Percentiles rank a stretch among this genome's conserved stretches.
Evolutionary conservation across 1,140 invertebrate genomes (phyloP).

Genomic region (Cydia fagiglandana): DNA sequence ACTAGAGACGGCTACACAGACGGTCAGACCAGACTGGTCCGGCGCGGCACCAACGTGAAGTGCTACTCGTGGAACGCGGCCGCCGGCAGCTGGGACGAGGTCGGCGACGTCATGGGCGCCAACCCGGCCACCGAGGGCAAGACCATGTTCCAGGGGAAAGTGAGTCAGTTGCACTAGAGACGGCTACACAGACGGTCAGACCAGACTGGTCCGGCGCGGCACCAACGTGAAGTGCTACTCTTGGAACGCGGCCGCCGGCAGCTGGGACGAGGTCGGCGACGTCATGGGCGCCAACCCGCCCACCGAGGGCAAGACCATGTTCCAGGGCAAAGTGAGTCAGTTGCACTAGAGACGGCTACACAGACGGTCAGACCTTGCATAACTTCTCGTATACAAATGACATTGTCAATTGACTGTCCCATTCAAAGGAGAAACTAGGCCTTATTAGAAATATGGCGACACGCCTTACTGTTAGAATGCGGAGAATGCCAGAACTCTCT

Average conservation of each 20-base stretch:
- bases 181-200: slow-evolving; percentile 85
- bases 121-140: slow-evolving; percentile 86
- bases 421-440: no score
- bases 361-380: slow-evolving; percentile 92
- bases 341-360: neutral
- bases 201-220: slow-evolving; percentile 79
- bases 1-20: slow-evolving; percentile 67
- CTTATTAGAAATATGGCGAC: no score
- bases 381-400: no score
- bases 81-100: slow-evolving; percentile 88
- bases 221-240: slow-evolving; percentile 87
- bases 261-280: slow-evolving; percentile 94
- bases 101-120: slow-evolving; percentile 94
- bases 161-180: slow-evolving; percentile 44
- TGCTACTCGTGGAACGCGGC: slow-evolving; percentile 90
- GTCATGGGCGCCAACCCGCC: slow-evolving; percentile 89
- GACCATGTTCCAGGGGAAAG: slow-evolving; percentile 89
- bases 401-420: no score
- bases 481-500: no score
- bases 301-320: slow-evolving; percentile 86
- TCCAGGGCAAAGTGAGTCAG: slow-evolving; percentile 85
- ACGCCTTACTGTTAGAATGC: no score
- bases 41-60: slow-evolving; percentile 82
- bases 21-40: slow-evolving; percentile 86
- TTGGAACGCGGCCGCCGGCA: slow-evolving; percentile 85